phyloP scores from a whole-genome alignment of 2,797 vertebrate genomes.

The Poecile montanus region DNA sequence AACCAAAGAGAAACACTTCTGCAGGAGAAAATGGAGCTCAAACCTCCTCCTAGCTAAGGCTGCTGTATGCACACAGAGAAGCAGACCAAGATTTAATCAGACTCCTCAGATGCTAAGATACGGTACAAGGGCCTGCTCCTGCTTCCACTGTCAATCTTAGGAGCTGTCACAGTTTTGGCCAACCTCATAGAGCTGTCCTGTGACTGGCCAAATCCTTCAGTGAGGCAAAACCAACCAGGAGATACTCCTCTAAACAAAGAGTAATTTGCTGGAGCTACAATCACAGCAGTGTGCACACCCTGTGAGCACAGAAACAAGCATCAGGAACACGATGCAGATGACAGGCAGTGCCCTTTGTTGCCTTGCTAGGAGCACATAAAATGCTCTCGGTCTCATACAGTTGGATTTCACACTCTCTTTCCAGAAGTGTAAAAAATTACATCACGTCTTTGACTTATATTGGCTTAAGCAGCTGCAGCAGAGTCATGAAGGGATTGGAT shows the following conservation, averaged over 20 bases:
- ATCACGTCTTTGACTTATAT: neutral
- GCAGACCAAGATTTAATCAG: neutral
- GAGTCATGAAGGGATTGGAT: neutral
- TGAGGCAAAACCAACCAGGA: neutral
- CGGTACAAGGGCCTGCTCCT: neutral
- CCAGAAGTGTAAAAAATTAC: slow-evolving; percentile 7
- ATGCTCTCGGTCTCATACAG: neutral
- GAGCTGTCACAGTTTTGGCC: neutral
- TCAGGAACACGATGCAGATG: neutral
- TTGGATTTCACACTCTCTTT: neutral
- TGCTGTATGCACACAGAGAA: neutral
- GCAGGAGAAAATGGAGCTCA: neutral
- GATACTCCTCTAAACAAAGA: neutral
- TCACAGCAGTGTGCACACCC: neutral
- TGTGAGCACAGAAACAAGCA: neutral
- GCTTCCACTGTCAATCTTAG: neutral
- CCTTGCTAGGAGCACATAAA: neutral
- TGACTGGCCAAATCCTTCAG: accelerated
- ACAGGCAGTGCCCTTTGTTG: neutral
- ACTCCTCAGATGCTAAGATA: neutral
- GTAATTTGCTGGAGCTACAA: neutral
- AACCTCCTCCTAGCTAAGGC: neutral
- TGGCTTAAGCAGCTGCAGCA: neutral
- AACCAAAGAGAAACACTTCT: neutral
- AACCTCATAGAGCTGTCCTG: neutral